Evolutionary conservation across 2,797 vertebrate species (phyloP).

Genomic region (Nothura maculosa): DNA sequence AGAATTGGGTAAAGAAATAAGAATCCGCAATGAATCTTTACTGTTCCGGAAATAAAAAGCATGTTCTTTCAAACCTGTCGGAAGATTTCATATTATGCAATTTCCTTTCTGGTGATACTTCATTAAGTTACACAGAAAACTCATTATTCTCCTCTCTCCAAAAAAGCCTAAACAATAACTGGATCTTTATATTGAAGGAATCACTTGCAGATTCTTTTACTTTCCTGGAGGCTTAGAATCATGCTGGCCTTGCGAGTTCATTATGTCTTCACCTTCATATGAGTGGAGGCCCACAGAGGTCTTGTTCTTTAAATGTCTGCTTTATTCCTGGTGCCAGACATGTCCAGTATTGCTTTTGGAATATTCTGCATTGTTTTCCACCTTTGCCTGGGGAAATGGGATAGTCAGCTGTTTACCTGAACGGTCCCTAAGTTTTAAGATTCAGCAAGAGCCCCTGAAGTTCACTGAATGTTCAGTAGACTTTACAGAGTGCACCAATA

Average conservation of each 20-base stretch:
- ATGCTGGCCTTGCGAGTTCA: not conserved
- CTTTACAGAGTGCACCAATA: accelerated
- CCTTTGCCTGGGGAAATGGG: not conserved
- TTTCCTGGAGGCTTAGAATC: not conserved
- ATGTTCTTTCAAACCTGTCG: conserved; percentile 21
- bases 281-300: not conserved
- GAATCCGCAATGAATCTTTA: not conserved
- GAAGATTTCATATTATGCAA: conserved; percentile 30
- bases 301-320: accelerated
- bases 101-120: conserved; percentile 49
- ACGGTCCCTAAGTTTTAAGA: not conserved
- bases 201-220: not conserved
- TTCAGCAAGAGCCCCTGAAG: not conserved
- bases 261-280: not conserved
- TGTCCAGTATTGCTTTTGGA: not conserved
- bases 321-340: not conserved
- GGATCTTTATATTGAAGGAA: not conserved
- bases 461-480: not conserved
- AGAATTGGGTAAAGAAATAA: conserved; percentile 27
- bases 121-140: conserved; percentile 37
- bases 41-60: not conserved
- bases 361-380: not conserved
- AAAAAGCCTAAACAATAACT: conserved; percentile 35
- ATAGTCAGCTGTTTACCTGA: not conserved
- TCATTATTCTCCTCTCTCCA: not conserved